Evolutionary conservation across 2,888 invertebrate species (phyloP), one percentile per base, ranked within the genome.

Genomic region (Siphlonurus alternatus): DNA sequence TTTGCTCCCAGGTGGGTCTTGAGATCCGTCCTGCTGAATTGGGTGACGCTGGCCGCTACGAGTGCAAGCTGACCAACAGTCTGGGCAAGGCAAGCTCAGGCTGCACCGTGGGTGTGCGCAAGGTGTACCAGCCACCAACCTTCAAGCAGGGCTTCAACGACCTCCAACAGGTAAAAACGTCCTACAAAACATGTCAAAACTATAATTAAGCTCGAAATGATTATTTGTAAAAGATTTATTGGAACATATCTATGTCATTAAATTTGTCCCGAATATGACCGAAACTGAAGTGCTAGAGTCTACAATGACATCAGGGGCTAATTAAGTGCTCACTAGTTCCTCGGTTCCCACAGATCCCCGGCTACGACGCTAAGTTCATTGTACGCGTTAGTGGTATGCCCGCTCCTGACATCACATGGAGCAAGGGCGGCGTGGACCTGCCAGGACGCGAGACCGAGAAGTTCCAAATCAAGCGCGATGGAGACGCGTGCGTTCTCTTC

Each of bases 391-490:
- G 81, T 62, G 93, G 93, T 7, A 81, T 91, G 2, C 93, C 93
- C 0, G 79, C 82, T 59, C 95, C 96, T 0, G 89, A 91, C 10
- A 81, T 96, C 22, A 78, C 83, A 0, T 97, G 96, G 96, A 89
- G 84, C 76, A 89, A 87, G 76, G 85, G 93, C 75, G 91, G 89
- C 5, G 79, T 83, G 65, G 81, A 96, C 20, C 72, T 76, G 59
- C 75, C 75, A 18, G 70, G 68, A 3, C 75, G 76, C 1, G 82
- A 85, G 67, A 77, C 81, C 1, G 83, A 85, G 62, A 92, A 90
- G 73, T 91, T 88, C 74, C 82, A 82, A 67, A 79, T 92, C 60
- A 82, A 83, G 72, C 77, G 87, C 0, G 92, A 93, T 71, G 91
- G 91, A 0, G 92, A 92, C 72, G 81, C 85, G 18, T 86, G 85